These are phyloP conservation scores for Pheucticus melanocephalus DNA, from an alignment of 2,113 vertebrate genomes.

Conservation along the genomic window DNA sequence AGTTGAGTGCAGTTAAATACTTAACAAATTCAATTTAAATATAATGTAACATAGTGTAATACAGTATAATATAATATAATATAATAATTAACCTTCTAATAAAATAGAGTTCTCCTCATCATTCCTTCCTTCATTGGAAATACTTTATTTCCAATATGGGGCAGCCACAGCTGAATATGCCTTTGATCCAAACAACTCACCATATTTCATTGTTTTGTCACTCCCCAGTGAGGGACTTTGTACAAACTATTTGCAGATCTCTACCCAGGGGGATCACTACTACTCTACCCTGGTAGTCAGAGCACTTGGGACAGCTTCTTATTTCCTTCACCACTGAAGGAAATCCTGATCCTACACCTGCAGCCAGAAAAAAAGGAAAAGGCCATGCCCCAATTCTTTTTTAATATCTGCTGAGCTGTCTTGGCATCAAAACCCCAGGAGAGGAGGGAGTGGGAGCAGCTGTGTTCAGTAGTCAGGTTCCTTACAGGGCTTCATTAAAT, in stretches of 20 bases:
- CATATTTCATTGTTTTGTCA: neutral
- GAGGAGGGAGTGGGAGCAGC: too few species aligned
- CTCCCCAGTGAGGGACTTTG: neutral
- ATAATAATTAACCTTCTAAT: too few species aligned
- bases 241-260: neutral
- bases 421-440: neutral
- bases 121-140: too few species aligned
- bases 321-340: neutral
- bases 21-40: too few species aligned
- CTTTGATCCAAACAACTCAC: neutral
- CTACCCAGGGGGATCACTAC: neutral
- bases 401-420: neutral
- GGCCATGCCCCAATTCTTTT: rapidly evolving
- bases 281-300: neutral
- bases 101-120: too few species aligned
- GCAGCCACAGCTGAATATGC: neutral
- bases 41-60: too few species aligned
- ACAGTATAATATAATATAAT: too few species aligned
- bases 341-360: neutral
- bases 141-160: too few species aligned
- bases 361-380: neutral
- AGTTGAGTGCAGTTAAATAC: too few species aligned
- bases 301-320: neutral
- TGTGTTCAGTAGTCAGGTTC: neutral
- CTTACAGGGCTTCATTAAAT: neutral